These are phyloP conservation scores for Oxycera nigricornis DNA, from an alignment of 2,888 invertebrate species.

Conservation along the genomic window DNA sequence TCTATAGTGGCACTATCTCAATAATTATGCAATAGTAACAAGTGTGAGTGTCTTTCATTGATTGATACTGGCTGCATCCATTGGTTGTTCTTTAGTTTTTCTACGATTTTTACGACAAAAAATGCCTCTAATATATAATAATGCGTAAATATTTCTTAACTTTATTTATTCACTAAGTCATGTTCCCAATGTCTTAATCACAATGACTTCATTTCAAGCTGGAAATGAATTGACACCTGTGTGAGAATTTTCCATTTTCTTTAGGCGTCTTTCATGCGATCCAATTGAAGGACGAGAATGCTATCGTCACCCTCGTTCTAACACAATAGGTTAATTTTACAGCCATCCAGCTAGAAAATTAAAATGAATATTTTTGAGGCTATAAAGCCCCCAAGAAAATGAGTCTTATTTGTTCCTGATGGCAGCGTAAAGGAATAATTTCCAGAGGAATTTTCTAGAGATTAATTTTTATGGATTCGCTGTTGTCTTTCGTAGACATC, in stretches of 20 bases:
- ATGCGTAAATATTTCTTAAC: too few relatives aligned
- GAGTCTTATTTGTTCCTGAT: conserved; percentile 47
- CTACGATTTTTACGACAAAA: too few relatives aligned
- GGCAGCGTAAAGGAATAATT: conserved; percentile 42
- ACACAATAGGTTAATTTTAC: conserved; percentile 48
- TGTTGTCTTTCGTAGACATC: conserved; percentile 34
- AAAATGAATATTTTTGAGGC: conserved; percentile 48
- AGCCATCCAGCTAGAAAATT: conserved; percentile 48
- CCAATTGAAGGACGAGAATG: not conserved
- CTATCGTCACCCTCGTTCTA: conserved; percentile 42
- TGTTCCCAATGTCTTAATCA: too few relatives aligned
- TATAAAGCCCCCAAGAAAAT: conserved; percentile 45
- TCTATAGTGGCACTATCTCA: too few relatives aligned
- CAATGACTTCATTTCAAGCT: not conserved
- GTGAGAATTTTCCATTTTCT: not conserved
- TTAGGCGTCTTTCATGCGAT: not conserved
- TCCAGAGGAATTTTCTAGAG: conserved; percentile 51
- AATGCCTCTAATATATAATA: too few relatives aligned
- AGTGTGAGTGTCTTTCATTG: too few relatives aligned
- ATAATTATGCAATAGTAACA: too few relatives aligned
- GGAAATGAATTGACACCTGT: not conserved
- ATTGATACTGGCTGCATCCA: too few relatives aligned
- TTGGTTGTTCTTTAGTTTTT: too few relatives aligned
- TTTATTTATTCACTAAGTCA: too few relatives aligned
- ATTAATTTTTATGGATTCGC: conserved; percentile 53